Conservation (phyloP, 2,888 invertebrate species). For the Dasysyrphus albostriatus region DNA sequence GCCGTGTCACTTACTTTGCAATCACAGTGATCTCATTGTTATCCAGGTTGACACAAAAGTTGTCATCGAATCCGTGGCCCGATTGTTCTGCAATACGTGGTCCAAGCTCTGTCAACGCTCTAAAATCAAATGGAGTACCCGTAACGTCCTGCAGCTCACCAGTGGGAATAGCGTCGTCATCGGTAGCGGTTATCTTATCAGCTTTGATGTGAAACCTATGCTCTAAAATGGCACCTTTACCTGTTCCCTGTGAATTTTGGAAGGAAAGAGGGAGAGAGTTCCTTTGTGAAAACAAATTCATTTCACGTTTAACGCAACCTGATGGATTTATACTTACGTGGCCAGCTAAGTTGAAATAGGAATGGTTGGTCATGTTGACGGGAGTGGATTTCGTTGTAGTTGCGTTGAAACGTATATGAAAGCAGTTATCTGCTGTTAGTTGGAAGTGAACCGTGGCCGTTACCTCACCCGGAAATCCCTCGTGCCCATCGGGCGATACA, state of each 20-base stretch:
- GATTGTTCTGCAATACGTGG: constrained; percentile 88
- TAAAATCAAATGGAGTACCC: constrained; percentile 90
- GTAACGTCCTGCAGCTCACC: constrained; percentile 89
- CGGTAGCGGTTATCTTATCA: constrained; percentile 89
- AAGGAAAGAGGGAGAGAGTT: neutral
- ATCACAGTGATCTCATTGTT: constrained; percentile 85
- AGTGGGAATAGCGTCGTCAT: constrained; percentile 89
- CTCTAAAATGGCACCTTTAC: constrained; percentile 87
- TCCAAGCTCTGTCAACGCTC: constrained; percentile 87
- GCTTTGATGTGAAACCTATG: constrained; percentile 90
- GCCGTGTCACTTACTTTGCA: constrained; percentile 85
- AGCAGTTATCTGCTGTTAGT: constrained; percentile 89
- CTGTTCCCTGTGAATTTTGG: constrained; percentile 85
- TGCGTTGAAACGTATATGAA: constrained; percentile 91
- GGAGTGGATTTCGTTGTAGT: constrained; percentile 91
- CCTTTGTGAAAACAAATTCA: constrained; percentile 37
- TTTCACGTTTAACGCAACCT: neutral
- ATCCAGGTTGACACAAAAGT: constrained; percentile 88
- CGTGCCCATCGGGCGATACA: constrained; percentile 91
- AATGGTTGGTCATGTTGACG: constrained; percentile 94
- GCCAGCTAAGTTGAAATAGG: constrained; percentile 97
- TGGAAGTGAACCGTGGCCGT: constrained; percentile 89
- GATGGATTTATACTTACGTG: constrained; percentile 84
- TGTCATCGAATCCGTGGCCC: constrained; percentile 91
- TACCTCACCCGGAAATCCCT: constrained; percentile 95